A percentile compares a stretch with the other conserved stretches of the same genome.
phyloP scores from a whole-genome alignment of 2,113 vertebrate species.

The Oreochromis tanganicae region DNA sequence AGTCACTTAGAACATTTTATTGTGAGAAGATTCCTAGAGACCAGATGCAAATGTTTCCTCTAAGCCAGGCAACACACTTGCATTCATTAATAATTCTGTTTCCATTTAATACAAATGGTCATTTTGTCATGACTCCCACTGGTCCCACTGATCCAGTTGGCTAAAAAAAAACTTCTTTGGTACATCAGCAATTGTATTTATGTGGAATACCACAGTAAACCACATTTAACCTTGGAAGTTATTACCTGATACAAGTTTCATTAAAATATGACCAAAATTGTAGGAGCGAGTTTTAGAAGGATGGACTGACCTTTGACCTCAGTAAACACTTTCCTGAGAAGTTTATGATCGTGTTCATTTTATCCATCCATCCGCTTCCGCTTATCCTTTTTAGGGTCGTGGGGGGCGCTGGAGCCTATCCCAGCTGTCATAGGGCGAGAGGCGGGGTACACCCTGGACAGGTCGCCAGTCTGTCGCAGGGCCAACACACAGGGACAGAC shows the following conservation, averaged over 20 bases:
- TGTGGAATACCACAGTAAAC: not conserved
- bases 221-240: not conserved
- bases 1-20: fast-evolving
- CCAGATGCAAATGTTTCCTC: not conserved
- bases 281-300: not conserved
- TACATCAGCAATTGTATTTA: not conserved
- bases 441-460: too few species aligned
- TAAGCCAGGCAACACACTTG: not conserved
- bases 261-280: not conserved
- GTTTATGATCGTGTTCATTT: not conserved
- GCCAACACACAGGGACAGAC: too few species aligned
- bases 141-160: not conserved
- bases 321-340: not conserved
- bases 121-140: not conserved
- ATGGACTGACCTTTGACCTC: not conserved
- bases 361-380: too few species aligned
- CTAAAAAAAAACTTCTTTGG: not conserved
- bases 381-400: too few species aligned
- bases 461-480: too few species aligned
- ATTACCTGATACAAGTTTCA: not conserved
- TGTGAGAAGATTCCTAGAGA: not conserved
- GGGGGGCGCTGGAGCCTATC: too few species aligned
- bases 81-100: not conserved
- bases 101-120: not conserved
- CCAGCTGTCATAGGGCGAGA: too few species aligned